Base-by-base conservation (phyloP, 2,888 invertebrate species). In the Drosophila kanekoi region DNA sequence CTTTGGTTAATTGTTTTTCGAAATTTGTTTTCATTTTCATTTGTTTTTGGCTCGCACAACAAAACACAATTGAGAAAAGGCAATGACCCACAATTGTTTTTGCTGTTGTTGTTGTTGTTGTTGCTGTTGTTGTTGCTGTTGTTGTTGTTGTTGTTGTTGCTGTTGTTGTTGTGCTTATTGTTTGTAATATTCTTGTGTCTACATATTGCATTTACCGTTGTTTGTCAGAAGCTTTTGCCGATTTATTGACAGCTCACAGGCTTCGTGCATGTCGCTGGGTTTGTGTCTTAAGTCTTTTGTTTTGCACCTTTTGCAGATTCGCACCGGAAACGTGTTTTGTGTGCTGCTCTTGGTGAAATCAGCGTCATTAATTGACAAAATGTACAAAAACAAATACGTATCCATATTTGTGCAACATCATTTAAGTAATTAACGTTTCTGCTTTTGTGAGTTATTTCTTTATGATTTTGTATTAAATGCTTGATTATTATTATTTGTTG, bases 281-380 rank as follows among this genome's bases (percentile, higher is more conserved):
- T 81, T 51, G 74, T 71, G 74, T 38, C 74, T 68, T 62, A 61
- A 81, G 79, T 77, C 81, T 71, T 71, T 79, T 79, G 78, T 64
- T 60, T 64, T 57, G 20, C 48, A 44, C 41, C 44, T 58, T 35
- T 49, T 58, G 38, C 47, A 56, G 72, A 77, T 73, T 60, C 51
- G 57, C 70, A 77, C 77, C 77, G 77, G 77, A 77, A 79, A 75
- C 72, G 49, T 65, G 58, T 40, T 62, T 51, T 56, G 23, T 59
- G 59, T 62, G 67, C 66, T 62, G 67, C 66, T 77, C 74, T 72
- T 65, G 63, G 88, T 79, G 86, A 83, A 83, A 83, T 81, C 86
- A 85, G 82, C 82, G 49, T 76, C 79, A 71, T 81, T 83, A 88
- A 79, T 74, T 86, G 86, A 72, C 88, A 86, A 84, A 72, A 61